Evolutionary conservation across 2,797 vertebrate genomes (phyloP).

Genomic region (Anabacerthia variegaticeps): DNA sequence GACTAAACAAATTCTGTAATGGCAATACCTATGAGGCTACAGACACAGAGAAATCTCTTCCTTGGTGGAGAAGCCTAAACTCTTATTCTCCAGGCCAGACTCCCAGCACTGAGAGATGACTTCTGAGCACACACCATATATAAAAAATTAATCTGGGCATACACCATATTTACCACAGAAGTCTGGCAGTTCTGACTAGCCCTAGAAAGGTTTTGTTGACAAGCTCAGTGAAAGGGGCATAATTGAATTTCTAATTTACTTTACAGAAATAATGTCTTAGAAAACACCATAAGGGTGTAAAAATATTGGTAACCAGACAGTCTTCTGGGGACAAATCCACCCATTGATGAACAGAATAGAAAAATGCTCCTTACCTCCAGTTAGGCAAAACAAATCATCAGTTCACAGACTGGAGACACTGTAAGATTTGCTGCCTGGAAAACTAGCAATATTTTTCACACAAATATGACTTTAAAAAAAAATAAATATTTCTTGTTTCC

Average conservation of each 20-base stretch:
- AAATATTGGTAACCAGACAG: neutral
- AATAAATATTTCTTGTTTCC: neutral
- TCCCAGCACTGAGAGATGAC: neutral
- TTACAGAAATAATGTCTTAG: neutral
- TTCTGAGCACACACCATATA: neutral
- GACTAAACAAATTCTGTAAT: neutral
- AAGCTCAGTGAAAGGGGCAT: neutral
- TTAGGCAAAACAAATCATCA: neutral
- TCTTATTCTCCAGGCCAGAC: neutral
- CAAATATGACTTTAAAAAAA: neutral
- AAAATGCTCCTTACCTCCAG: neutral
- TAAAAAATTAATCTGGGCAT: neutral
- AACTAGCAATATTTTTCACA: neutral
- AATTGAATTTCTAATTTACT: neutral
- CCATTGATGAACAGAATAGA: rapidly evolving
- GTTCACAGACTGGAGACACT: neutral
- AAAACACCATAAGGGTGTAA: neutral
- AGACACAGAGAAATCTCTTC: neutral
- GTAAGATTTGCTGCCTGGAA: neutral
- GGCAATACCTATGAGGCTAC: neutral
- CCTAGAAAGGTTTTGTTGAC: neutral
- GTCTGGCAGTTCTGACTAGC: neutral
- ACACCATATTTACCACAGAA: neutral
- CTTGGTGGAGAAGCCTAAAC: neutral
- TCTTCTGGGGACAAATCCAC: neutral